Evolutionary conservation across 92 coral and sea anemone genomes (phyloP), one percentile per base, ranked within the genome.

Genomic region (Bergia puertoricense): DNA sequence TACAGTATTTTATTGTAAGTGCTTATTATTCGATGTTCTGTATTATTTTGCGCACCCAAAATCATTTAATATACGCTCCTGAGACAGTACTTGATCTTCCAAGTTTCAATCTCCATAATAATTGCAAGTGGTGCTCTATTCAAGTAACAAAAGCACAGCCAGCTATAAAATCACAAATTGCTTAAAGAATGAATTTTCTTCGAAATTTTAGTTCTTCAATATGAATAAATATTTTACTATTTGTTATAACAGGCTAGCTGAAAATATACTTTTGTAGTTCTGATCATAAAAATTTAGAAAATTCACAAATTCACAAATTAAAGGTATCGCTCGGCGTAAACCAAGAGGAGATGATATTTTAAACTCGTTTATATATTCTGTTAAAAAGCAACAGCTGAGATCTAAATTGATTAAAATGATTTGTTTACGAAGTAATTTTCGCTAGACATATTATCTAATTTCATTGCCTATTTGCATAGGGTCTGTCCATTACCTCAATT

Each of bases 381-480:
- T 54, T 57, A 54, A 56, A 57, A 23, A 36, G 73, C 13, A 56
- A 57, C 13, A 80, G 72, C 59, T 57, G 85, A 80, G 48, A 38
- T 80, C 85, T 80, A 80, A 80, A 80, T 80, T 54, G 72, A 57
- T 80, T 59, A 54, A 38, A 80, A 16, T 40, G 68, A 80, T 80
- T 80, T 80, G 85, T 80, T 36, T 54, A 80, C 37, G 69, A 80
- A 39, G 85, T 57, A 79, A 79, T 79, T 79, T 80, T 36, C 41
- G 38, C 18, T 80, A 38, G 57, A 36, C 42, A 36, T 36, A 80
- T 38, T 80, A 80, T 80, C 41, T 44, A 57, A 57, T 50, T 79
- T 50, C 54, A 50, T 18, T 20, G 56, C 43, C 38, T 23, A 80
- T 37, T 78, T 51, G 9, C 77, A 73, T 36, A 62, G 23, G 8